Evolutionary conservation across 2,797 vertebrate genomes (phyloP), one percentile per base, ranked within the genome.

Genomic region (Oryzias sinensis): DNA sequence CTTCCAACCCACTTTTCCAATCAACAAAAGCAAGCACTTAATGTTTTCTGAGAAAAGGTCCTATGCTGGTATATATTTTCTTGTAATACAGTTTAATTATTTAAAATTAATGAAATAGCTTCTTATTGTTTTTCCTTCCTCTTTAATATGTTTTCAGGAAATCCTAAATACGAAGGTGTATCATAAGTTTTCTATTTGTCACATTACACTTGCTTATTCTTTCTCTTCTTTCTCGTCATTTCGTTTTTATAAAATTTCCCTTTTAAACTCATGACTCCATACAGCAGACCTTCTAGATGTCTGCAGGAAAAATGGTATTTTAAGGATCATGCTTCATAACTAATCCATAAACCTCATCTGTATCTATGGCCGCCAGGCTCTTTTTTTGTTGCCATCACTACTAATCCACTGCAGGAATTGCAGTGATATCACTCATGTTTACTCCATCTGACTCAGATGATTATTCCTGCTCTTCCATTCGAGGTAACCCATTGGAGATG

Each of bases 401-500:
- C 3, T 14, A 41, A 65, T 54, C 47, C 60, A 16, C 4, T 48
- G 11, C 17, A n/a, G 59, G 25, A 52, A 47, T 24, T 61, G 33
- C 50, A 64, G 17, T 75, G 59, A 79, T 53, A 45, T 79, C 58
- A 65, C 61, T 67, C 43, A 29, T 74, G 74, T 78, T 84, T 77
- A 70, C 69, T 59, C 42, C 29, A 22, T 63, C 25, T 68, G 53
- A 64, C 49, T 65, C 33, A 11, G 43, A 68, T 63, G 55, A 74
- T 76, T 81, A 78, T 65, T 48, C 49, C 48, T 70, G 65, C 72
- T 65, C 37, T 52, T 76, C 48, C 65, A 52, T 76, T 80, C 70
- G 53, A 70, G 51, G 55, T 56, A 79, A 84, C 37, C 64, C 88
- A 87, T 77, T 82, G 81, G 87, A 89, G 85, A 88, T 70, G 69